Evolutionary conservation across 2,113 vertebrate genomes (phyloP).

Genomic region (Narcine bancroftii): DNA sequence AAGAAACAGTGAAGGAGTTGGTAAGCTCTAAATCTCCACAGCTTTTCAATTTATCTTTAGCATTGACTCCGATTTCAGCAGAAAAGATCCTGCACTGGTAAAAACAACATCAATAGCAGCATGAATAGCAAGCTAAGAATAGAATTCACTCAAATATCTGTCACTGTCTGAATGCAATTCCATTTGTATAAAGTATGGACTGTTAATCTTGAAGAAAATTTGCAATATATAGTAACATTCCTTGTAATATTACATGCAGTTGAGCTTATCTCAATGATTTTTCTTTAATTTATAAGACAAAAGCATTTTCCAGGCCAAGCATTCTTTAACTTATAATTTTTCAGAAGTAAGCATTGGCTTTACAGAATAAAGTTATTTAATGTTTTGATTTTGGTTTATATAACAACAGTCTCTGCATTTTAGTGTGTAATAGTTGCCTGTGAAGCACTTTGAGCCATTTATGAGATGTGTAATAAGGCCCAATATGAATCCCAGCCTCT

Average conservation of each 20-base stretch:
- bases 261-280: slow-evolving; percentile 12
- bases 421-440: background rate
- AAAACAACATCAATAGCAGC: background rate
- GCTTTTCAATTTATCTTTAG: background rate
- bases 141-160: background rate
- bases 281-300: slow-evolving; percentile 10
- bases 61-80: background rate
- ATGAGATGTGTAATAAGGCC: background rate
- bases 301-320: slow-evolving; percentile 5
- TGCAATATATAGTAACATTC: background rate
- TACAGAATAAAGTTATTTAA: background rate
- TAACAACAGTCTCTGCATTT: background rate
- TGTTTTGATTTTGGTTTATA: background rate
- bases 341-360: background rate
- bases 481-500: background rate
- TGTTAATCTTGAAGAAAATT: background rate
- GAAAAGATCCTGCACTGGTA: background rate
- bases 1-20: background rate
- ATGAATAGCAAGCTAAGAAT: background rate
- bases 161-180: background rate
- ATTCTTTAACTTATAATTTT: slow-evolving; percentile 13
- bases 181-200: slow-evolving; percentile 16
- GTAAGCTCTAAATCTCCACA: background rate
- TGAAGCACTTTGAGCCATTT: background rate
- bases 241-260: background rate